A percentile compares a stretch with the other conserved stretches of the same genome.
These are phyloP conservation scores for Macrobrachium nipponense DNA, from an alignment of 1,140 invertebrate genomes.

Conservation along the genomic window DNA sequence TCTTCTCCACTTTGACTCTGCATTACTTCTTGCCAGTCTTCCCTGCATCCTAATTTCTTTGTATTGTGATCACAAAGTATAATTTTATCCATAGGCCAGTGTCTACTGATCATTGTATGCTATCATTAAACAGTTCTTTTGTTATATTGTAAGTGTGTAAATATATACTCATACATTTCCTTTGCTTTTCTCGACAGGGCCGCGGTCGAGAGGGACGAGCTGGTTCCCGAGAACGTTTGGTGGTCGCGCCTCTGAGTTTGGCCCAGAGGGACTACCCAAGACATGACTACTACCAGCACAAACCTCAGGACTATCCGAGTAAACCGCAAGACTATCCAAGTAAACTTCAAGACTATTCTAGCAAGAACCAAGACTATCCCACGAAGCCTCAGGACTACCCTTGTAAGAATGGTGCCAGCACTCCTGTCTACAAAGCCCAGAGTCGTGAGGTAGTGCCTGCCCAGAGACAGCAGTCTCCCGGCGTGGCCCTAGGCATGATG, in stretches of 20 bases:
- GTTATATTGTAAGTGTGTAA: neutral
- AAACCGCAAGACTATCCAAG: conserved; percentile 51
- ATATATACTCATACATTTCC: neutral
- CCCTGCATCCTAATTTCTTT: too few species aligned
- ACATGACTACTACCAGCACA: conserved; percentile 62
- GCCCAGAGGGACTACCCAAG: conserved; percentile 54
- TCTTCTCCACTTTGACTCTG: too few species aligned
- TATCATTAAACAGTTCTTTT: too few species aligned
- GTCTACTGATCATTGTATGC: too few species aligned
- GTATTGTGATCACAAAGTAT: too few species aligned
- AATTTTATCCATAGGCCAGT: too few species aligned
- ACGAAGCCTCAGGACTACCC: conserved; percentile 61
- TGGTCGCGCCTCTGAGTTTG: conserved; percentile 37
- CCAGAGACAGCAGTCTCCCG: conserved; percentile 54
- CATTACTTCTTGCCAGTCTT: too few species aligned
- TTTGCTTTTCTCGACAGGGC: conserved; percentile 1
- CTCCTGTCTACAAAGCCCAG: conserved; percentile 62
- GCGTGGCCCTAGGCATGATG: conserved; percentile 43
- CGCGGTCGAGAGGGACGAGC: conserved; percentile 42
- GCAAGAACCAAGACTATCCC: conserved; percentile 58
- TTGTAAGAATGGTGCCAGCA: conserved; percentile 43
- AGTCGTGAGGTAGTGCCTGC: conserved; percentile 63
- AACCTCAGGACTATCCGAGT: conserved; percentile 59
- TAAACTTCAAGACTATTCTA: conserved; percentile 60
- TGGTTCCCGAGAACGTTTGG: conserved; percentile 42